These are phyloP conservation scores for Drosophila saltans DNA, from an alignment of 1,140 invertebrate species.

Conservation along the genomic window DNA sequence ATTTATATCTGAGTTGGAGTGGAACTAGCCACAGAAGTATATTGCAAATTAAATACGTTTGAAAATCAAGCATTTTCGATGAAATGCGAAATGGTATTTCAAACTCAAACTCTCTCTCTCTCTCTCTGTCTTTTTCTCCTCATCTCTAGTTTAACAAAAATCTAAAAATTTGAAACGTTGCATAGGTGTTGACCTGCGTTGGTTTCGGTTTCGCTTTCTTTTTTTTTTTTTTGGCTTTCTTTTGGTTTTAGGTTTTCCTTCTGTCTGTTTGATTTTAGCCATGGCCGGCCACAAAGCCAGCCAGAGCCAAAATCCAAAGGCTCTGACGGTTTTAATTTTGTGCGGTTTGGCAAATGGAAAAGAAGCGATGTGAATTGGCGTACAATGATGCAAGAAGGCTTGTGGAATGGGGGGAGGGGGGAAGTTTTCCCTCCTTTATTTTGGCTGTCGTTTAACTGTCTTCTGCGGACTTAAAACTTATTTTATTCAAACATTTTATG, in stretches of 20 bases:
- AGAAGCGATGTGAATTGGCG: conserved; percentile 1
- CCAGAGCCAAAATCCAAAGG: conserved; percentile 12
- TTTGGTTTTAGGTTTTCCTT: conserved; percentile 36
- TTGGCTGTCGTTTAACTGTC: not conserved
- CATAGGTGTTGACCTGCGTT: conserved; percentile 57
- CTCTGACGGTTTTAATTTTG: conserved; percentile 52
- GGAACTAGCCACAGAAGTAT: too few relatives aligned
- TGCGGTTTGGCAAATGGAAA: conserved; percentile 37
- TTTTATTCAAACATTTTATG: too few relatives aligned
- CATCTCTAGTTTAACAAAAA: not conserved
- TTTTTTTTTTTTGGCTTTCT: not conserved
- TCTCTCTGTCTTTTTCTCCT: not conserved
- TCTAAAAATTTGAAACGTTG: conserved; percentile 12
- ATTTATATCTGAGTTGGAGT: not conserved
- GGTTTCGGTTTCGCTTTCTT: conserved; percentile 17
- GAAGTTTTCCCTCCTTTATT: not conserved
- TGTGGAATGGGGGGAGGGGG: too few relatives aligned
- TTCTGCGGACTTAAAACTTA: too few relatives aligned
- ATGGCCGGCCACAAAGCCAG: conserved; percentile 45
- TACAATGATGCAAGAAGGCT: not conserved
- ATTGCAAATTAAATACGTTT: too few relatives aligned
- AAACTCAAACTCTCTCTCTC: not conserved
- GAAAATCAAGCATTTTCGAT: too few relatives aligned
- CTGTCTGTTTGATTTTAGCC: conserved; percentile 46
- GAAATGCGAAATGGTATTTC: too few relatives aligned